Evolutionary conservation across 2,113 vertebrate genomes (phyloP).

Genomic region (Gavia stellata): DNA sequence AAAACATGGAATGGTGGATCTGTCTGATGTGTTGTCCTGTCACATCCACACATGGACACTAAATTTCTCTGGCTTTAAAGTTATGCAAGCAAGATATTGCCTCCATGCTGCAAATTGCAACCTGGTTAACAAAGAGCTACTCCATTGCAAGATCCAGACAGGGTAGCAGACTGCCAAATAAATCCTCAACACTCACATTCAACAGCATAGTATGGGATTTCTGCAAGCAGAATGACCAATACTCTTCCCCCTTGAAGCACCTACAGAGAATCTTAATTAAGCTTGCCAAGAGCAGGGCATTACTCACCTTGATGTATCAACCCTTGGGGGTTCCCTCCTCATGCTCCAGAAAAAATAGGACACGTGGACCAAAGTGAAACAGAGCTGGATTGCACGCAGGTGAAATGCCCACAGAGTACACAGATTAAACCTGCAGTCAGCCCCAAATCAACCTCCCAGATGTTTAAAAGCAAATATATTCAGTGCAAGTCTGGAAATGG

Average conservation of each 20-base stretch:
- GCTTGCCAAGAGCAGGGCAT: background rate
- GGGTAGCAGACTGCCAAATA: background rate
- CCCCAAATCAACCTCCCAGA: background rate
- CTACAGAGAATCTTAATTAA: background rate
- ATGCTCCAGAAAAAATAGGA: background rate
- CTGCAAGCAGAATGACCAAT: background rate
- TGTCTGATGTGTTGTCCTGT: background rate
- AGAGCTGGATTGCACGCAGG: background rate
- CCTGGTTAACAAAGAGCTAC: background rate
- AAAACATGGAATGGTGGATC: background rate
- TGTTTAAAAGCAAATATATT: background rate
- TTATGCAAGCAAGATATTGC: background rate
- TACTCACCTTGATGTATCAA: background rate
- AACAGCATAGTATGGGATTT: background rate
- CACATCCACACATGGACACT: background rate
- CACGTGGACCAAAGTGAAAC: background rate
- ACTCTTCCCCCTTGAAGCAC: background rate
- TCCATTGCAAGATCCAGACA: background rate
- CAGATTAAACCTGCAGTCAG: background rate
- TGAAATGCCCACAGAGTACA: background rate
- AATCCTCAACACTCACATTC: background rate
- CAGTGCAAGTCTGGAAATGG: background rate
- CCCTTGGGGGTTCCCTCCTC: background rate
- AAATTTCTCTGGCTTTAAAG: background rate
- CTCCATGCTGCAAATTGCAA: background rate